Evolutionary conservation across 1,140 invertebrate genomes (phyloP).

Genomic region (Phymastichus coffea): DNA sequence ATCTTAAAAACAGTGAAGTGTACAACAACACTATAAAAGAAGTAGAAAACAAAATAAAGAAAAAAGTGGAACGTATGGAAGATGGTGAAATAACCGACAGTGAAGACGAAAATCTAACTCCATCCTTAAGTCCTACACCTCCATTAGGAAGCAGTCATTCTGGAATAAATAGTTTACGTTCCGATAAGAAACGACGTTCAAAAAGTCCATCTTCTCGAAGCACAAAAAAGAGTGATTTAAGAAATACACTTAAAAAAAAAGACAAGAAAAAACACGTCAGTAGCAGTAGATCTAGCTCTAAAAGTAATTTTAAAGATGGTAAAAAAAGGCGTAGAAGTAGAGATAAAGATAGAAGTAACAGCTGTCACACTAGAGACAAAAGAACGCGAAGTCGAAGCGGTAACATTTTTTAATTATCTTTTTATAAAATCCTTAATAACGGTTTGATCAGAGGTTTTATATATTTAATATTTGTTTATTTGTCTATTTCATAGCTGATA

Average conservation of each 20-base stretch:
- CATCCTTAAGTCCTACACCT: constrained; percentile 47
- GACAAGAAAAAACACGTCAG: constrained; percentile 49
- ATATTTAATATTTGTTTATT: background rate
- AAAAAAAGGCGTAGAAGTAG: constrained; percentile 43
- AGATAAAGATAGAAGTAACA: constrained; percentile 37
- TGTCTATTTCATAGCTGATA: constrained; percentile 30
- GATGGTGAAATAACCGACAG: constrained; percentile 65
- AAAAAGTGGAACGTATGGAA: constrained; percentile 63
- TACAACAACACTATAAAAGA: constrained; percentile 67
- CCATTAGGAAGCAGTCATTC: constrained; percentile 26
- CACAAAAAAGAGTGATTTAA: constrained; percentile 52
- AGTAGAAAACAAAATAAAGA: constrained; percentile 65
- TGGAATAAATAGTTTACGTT: constrained; percentile 31
- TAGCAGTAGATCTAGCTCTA: constrained; percentile 45
- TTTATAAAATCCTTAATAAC: background rate
- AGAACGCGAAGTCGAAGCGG: constrained; percentile 43
- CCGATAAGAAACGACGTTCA: constrained; percentile 31
- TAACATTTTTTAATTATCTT: constrained; percentile 25
- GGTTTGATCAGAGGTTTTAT: background rate
- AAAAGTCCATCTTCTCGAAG: constrained; percentile 30
- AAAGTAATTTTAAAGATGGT: constrained; percentile 48
- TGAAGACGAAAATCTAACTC: constrained; percentile 55
- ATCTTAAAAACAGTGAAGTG: constrained; percentile 66
- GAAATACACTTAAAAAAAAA: constrained; percentile 54
- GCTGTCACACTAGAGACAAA: constrained; percentile 41